Evolutionary conservation across 2,113 vertebrate genomes (phyloP).

Genomic region (Trematocara zebra): DNA sequence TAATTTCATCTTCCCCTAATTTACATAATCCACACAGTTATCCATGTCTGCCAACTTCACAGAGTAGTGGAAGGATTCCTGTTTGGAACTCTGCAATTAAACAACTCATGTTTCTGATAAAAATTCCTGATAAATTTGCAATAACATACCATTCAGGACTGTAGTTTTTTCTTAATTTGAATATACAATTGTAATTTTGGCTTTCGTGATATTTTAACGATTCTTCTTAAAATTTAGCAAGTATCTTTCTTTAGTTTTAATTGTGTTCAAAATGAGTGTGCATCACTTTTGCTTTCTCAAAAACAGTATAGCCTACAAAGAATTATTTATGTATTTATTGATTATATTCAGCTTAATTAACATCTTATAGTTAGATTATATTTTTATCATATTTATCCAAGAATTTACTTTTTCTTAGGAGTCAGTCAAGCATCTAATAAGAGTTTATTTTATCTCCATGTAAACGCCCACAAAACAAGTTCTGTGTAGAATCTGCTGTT

Average conservation of each 20-base stretch:
- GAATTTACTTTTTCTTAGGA: background rate
- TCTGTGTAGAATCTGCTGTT: background rate
- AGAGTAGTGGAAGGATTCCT: background rate
- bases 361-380: background rate
- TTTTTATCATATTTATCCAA: background rate
- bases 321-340: background rate
- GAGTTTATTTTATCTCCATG: background rate
- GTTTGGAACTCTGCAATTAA: background rate
- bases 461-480: background rate
- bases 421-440: background rate
- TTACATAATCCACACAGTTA: background rate
- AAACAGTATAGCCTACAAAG: background rate
- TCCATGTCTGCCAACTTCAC: background rate
- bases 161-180: background rate
- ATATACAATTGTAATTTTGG: background rate
- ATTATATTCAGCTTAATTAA: background rate
- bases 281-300: background rate
- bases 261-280: background rate
- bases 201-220: background rate
- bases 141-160: accelerated
- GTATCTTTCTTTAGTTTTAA: background rate
- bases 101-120: background rate
- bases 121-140: background rate
- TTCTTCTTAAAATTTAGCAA: background rate
- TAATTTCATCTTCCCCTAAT: background rate